Conservation (phyloP, 2,797 vertebrate species). For the Myoxocephalus aenaeus region DNA sequence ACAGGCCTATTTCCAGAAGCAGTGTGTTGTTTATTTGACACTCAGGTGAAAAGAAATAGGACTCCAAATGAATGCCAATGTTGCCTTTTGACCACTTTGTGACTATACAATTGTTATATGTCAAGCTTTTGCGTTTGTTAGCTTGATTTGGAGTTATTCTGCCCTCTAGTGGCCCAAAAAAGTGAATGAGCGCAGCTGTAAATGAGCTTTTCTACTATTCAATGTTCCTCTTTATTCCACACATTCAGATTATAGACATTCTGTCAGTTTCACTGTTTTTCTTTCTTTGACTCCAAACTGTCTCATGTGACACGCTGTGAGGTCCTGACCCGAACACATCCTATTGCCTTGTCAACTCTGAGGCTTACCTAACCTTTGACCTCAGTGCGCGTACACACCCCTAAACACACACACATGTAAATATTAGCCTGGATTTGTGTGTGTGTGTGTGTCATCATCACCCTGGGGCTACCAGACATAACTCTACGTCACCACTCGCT, state of each 20-base stretch:
- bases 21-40: background rate
- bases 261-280: conserved; percentile 13
- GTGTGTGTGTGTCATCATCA: conserved; percentile 25
- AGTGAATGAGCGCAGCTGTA: background rate
- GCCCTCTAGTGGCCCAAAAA: conserved; percentile 8
- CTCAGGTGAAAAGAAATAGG: background rate
- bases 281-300: conserved; percentile 5
- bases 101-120: background rate
- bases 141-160: background rate
- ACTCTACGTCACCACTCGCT: conserved; percentile 34
- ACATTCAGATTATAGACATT: conserved; percentile 13
- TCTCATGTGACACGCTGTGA: conserved; percentile 26
- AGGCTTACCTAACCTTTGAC: conserved; percentile 77
- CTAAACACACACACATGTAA: conserved; percentile 35
- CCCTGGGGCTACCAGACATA: conserved; percentile 50
- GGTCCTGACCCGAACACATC: conserved; percentile 67
- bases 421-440: conserved; percentile 28
- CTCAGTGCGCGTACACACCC: conserved; percentile 37
- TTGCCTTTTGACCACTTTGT: background rate
- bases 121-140: background rate
- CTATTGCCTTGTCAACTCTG: conserved; percentile 54
- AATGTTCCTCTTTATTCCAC: conserved; percentile 1
- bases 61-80: background rate
- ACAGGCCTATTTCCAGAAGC: background rate
- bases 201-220: background rate